Evolutionary conservation across 30 jellyfish, hydroid and myxozoan genomes (phyloP).

Genomic region (Cassiopea andromeda): DNA sequence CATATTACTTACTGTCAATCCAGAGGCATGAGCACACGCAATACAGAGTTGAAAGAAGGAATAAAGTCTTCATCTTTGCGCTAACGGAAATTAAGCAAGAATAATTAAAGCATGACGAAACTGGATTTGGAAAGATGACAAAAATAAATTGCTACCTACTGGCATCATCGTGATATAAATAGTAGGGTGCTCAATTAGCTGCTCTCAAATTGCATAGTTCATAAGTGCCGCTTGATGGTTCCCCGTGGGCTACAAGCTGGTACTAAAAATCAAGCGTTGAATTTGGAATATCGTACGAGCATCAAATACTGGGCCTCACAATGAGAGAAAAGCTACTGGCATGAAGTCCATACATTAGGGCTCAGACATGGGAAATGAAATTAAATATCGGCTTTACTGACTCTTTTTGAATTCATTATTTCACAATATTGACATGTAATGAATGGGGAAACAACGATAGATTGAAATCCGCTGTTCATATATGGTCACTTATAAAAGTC

Average conservation of each 20-base stretch:
- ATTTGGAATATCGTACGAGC: no score
- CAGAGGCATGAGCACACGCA: slow-evolving; percentile 34
- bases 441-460: neutral
- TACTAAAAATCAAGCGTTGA: no score
- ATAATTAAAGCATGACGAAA: neutral
- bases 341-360: neutral
- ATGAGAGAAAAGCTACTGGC: neutral
- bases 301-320: neutral
- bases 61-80: slow-evolving; percentile 42
- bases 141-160: no score
- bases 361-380: neutral
- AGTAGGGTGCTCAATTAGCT: no score
- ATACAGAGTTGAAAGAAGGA: slow-evolving; percentile 47
- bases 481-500: neutral
- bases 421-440: neutral
- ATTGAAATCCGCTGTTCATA: neutral
- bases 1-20: slow-evolving; percentile 2
- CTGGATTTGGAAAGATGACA: neutral
- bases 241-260: no score
- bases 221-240: no score
- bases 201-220: no score
- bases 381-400: neutral
- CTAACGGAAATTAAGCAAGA: neutral
- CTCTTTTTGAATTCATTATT: neutral
- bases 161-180: no score